These are phyloP conservation scores for Helleia helle DNA, from an alignment of 2,888 invertebrate species.

Conservation along the genomic window DNA sequence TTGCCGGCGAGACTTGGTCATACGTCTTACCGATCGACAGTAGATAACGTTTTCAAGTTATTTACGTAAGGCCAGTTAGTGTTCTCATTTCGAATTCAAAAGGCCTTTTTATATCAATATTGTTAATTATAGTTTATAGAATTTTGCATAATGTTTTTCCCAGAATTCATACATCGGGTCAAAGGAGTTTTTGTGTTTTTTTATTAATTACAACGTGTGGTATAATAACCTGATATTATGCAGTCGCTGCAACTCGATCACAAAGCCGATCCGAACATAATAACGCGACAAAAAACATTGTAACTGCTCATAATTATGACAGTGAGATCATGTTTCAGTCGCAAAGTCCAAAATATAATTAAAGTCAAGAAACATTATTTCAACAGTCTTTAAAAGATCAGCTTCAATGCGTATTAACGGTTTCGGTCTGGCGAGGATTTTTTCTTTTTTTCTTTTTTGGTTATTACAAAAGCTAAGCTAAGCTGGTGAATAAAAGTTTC, in stretches of 20 bases:
- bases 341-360: too few species aligned
- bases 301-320: constrained; percentile 31
- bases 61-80: constrained; percentile 54
- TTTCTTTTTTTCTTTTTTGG: too few species aligned
- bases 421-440: too few species aligned
- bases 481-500: too few species aligned
- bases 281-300: constrained; percentile 40
- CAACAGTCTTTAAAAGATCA: too few species aligned
- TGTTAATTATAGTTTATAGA: constrained; percentile 19
- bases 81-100: constrained; percentile 44
- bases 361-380: too few species aligned
- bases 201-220: constrained; percentile 29
- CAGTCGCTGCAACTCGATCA: constrained; percentile 39
- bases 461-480: too few species aligned
- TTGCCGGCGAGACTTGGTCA: constrained; percentile 34
- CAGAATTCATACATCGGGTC: constrained; percentile 27
- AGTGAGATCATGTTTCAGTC: too few species aligned
- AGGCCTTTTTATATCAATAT: constrained; percentile 17
- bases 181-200: constrained; percentile 29
- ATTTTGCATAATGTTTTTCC: constrained; percentile 10
- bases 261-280: constrained; percentile 41
- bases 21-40: constrained; percentile 41
- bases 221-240: constrained; percentile 54
- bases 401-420: too few species aligned
- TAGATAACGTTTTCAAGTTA: constrained; percentile 55